A percentile compares a stretch with the other conserved stretches of the same genome.
Conservation (phyloP, 1,140 invertebrate genomes). For the Orussus abietinus region DNA sequence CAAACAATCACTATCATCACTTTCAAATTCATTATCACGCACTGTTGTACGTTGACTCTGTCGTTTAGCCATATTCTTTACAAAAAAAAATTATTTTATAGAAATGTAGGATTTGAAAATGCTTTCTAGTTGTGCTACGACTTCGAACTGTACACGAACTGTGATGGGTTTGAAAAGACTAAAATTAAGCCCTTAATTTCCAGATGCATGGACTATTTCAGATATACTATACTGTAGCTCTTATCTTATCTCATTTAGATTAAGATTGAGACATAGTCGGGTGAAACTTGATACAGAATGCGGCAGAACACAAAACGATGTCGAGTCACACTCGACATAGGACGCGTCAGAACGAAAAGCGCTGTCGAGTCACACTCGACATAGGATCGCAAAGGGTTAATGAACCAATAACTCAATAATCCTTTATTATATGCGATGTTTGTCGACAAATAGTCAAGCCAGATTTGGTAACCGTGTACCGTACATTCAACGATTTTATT, state of each 20-base stretch:
- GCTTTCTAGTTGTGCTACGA: constrained; percentile 12
- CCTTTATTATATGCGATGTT: too few relatives aligned
- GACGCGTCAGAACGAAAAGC: too few relatives aligned
- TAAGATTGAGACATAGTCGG: constrained; percentile 9
- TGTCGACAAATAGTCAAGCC: too few relatives aligned
- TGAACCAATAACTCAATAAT: too few relatives aligned
- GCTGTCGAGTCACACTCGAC: too few relatives aligned
- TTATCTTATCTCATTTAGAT: constrained; percentile 12
- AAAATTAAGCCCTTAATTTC: constrained; percentile 8
- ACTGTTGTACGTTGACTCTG: constrained; percentile 11
- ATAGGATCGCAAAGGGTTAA: too few relatives aligned
- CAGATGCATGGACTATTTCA: constrained; percentile 10
- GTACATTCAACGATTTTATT: too few relatives aligned
- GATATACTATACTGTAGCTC: constrained; percentile 4
- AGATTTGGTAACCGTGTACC: too few relatives aligned
- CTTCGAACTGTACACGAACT: constrained; percentile 12
- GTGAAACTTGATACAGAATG: constrained; percentile 30
- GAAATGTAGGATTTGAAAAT: constrained; percentile 12
- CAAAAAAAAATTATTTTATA: constrained; percentile 13
- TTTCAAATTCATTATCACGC: constrained; percentile 12
- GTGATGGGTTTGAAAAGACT: constrained; percentile 10
- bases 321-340: too few relatives aligned
- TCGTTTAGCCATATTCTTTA: constrained; percentile 12
- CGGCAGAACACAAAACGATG: too few relatives aligned
- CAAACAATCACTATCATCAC: constrained; percentile 13